Evolutionary conservation across 2,113 vertebrate genomes (phyloP).

Genomic region (Donacobius atricapilla): DNA sequence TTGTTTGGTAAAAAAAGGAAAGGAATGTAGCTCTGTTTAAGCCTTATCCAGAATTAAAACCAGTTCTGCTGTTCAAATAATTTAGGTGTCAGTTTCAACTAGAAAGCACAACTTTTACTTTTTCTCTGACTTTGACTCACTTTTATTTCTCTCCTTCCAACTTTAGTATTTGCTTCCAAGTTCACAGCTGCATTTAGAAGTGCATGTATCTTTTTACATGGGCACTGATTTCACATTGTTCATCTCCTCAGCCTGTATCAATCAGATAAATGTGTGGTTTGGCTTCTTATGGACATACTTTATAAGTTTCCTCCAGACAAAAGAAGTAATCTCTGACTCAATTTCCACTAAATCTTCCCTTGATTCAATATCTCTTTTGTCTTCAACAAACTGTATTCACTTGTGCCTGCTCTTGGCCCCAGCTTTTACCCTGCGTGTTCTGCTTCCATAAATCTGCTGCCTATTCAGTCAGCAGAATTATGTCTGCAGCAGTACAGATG

Average conservation of each 20-base stretch:
- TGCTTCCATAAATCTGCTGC: conserved; percentile 6
- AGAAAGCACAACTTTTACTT: background rate
- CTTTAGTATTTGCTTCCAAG: background rate
- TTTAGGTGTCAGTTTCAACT: background rate
- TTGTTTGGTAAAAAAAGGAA: background rate
- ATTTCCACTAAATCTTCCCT: conserved; percentile 28
- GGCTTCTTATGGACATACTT: background rate
- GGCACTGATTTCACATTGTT: background rate
- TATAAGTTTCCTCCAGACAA: background rate
- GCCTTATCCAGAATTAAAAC: background rate
- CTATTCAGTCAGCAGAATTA: background rate
- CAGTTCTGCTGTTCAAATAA: background rate
- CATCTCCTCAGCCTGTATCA: background rate
- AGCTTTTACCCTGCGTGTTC: background rate
- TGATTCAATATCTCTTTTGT: conserved; percentile 21
- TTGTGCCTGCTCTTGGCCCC: background rate
- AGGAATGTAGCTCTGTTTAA: background rate
- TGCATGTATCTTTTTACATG: background rate
- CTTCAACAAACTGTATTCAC: conserved; percentile 16
- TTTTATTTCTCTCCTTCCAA: background rate
- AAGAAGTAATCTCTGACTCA: conserved; percentile 28
- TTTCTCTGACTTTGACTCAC: background rate
- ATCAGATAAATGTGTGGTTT: conserved; percentile 44
- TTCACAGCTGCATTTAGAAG: background rate
- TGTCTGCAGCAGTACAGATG: background rate